Base-by-base conservation (phyloP, 2,888 invertebrate species). In the Caenorhabditis japonica region DNA sequence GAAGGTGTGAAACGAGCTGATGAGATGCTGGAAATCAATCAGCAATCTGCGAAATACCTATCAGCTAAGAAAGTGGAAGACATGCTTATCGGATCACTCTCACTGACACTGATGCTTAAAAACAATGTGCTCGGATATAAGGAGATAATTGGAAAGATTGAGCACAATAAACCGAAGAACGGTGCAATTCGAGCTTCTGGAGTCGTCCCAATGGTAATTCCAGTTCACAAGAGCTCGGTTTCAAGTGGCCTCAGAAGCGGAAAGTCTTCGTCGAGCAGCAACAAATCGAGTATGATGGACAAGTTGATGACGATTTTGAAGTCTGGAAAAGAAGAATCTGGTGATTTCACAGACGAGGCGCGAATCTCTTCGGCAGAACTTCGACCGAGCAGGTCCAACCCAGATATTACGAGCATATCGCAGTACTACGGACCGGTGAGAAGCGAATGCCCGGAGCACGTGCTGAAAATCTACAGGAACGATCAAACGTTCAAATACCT, bases 401-500 rank as follows among this genome's bases (percentile, higher is more conserved):
- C 89, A 12, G 89, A 89, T 70, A 88, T 89, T 19, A 70, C 84
- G 17, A 74, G 76, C 15, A 80, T 85, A 47, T 76, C 80, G 4
- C 83, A 83, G 41, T 85, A 84, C 60, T 82, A 83, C 56, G 80
- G 80, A 10, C 82, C 84, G n/a, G 71, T 76, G 44, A 64, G 77
- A 52, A 73, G 70, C 19, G 76, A 80, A 44, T 94, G 93, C 88
- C 96, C 97, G 3, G 97, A 97, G 88, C 96, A 97, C 90, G 97
- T 97, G 33, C 91, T 99, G 47, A 97, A 97, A 90, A 89, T 91
- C 38, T 87, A 84, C 51, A 46, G 81, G 60, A 71, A 41, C 83
- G 97, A 99, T 90, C 97, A 97, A 90, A 94, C 94, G 39, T 97
- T 94, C 91, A 97, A 97, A 90, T 97, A 95, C 90, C 91, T 99